These are phyloP conservation scores for Acipenser oxyrinchus DNA, from an alignment of 2,797 vertebrate species.

Conservation along the genomic window DNA sequence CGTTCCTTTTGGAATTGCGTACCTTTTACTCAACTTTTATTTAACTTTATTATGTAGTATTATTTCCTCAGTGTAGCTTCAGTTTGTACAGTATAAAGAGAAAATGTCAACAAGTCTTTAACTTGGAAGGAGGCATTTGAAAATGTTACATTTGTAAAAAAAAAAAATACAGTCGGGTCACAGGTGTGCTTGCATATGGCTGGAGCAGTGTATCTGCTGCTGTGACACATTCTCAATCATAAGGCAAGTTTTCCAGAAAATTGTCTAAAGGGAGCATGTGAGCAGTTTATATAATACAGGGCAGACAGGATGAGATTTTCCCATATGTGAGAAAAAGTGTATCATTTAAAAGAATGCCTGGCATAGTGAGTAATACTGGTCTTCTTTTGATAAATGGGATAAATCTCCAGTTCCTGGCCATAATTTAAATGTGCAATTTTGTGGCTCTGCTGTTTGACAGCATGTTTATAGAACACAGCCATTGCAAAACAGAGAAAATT, in stretches of 20 bases:
- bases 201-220: slow-evolving; percentile 2
- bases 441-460: neutral
- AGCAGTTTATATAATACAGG: slow-evolving; percentile 45
- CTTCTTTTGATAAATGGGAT: slow-evolving; percentile 61
- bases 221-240: slow-evolving; percentile 62
- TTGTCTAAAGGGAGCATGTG: slow-evolving; percentile 47
- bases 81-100: slow-evolving; percentile 20
- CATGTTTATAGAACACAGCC: slow-evolving; percentile 11
- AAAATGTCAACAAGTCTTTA: neutral
- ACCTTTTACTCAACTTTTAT: no score
- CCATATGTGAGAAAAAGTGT: slow-evolving; percentile 31
- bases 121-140: slow-evolving; percentile 20
- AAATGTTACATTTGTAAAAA: slow-evolving; percentile 31
- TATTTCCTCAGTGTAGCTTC: slow-evolving; percentile 9
- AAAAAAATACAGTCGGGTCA: slow-evolving; percentile 25
- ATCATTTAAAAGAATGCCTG: slow-evolving; percentile 49
- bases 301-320: slow-evolving; percentile 57
- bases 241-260: slow-evolving; percentile 50
- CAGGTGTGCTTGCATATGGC: slow-evolving; percentile 13
- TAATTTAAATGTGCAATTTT: slow-evolving; percentile 42
- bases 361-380: slow-evolving; percentile 60
- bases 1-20: neutral
- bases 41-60: no score
- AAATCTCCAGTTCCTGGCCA: slow-evolving; percentile 55
- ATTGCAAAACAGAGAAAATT: slow-evolving; percentile 18